Evolutionary conservation across 1,140 invertebrate species (phyloP).

Genomic region (Calephelis nemesis): DNA sequence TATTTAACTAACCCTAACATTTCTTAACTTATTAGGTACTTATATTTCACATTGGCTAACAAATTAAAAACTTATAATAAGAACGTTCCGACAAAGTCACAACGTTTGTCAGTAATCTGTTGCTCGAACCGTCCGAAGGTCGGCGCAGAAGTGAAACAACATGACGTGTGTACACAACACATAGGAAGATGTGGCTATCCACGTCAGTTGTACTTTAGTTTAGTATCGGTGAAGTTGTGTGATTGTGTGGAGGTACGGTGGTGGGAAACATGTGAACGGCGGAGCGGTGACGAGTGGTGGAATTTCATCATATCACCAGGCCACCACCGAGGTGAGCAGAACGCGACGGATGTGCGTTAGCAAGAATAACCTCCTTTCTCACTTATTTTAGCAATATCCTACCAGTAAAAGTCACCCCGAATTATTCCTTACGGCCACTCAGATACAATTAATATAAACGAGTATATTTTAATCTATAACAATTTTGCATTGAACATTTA

Average conservation of each 20-base stretch:
- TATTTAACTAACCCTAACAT: not conserved
- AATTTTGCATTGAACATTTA: no score
- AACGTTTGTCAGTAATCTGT: constrained; percentile 47
- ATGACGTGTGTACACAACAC: constrained; percentile 63
- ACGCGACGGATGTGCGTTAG: no score
- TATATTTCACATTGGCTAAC: not conserved
- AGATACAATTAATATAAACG: no score
- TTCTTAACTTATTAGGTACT: no score
- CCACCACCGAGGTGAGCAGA: not conserved
- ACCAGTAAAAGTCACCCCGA: no score
- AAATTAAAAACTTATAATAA: not conserved
- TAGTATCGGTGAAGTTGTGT: not conserved
- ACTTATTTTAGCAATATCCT: no score
- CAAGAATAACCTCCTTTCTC: no score
- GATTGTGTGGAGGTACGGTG: not conserved
- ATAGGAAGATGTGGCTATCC: constrained; percentile 56
- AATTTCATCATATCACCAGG: not conserved
- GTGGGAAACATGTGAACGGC: constrained; percentile 31
- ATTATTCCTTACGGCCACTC: no score
- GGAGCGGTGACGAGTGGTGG: not conserved
- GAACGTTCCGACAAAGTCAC: constrained; percentile 36
- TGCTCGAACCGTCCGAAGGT: constrained; percentile 52
- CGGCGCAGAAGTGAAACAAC: constrained; percentile 45
- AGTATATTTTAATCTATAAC: no score
- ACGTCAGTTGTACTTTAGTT: constrained; percentile 46